phyloP scores from a whole-genome alignment of 2,113 vertebrate genomes.

The Laterallus jamaicensis region DNA sequence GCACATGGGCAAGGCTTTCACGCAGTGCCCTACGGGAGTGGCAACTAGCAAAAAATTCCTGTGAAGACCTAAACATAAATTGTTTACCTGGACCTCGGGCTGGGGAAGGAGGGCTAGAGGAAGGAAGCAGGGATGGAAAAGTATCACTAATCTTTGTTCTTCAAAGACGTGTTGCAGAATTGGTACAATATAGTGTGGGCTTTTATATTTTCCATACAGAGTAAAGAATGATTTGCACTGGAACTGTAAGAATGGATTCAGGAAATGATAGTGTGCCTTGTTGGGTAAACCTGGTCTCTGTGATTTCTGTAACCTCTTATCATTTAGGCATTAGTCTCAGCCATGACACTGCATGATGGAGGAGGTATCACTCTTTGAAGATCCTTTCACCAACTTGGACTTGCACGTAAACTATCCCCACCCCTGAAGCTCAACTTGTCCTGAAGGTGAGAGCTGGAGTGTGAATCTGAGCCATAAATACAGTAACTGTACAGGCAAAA shows the following conservation, averaged over 20 bases:
- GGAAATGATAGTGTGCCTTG: neutral
- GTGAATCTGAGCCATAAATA: neutral
- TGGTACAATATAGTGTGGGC: neutral
- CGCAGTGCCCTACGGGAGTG: neutral
- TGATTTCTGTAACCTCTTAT: neutral
- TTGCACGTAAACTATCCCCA: neutral
- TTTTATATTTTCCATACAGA: neutral
- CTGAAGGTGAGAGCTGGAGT: neutral
- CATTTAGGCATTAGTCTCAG: neutral
- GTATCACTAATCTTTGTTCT: neutral
- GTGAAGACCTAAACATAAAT: neutral
- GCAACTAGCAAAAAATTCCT: neutral
- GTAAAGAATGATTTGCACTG: neutral
- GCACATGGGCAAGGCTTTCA: neutral
- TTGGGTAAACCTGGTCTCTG: neutral
- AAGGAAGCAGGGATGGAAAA: neutral
- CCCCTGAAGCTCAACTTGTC: neutral
- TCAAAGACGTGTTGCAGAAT: neutral
- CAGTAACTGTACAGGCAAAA: neutral
- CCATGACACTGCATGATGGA: neutral
- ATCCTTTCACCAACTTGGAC: neutral
- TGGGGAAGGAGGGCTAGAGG: neutral
- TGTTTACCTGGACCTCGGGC: neutral
- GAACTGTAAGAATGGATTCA: neutral
- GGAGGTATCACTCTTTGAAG: neutral